Base-by-base conservation (phyloP, 2,797 vertebrate genomes). In the Typhlichthys subterraneus region DNA sequence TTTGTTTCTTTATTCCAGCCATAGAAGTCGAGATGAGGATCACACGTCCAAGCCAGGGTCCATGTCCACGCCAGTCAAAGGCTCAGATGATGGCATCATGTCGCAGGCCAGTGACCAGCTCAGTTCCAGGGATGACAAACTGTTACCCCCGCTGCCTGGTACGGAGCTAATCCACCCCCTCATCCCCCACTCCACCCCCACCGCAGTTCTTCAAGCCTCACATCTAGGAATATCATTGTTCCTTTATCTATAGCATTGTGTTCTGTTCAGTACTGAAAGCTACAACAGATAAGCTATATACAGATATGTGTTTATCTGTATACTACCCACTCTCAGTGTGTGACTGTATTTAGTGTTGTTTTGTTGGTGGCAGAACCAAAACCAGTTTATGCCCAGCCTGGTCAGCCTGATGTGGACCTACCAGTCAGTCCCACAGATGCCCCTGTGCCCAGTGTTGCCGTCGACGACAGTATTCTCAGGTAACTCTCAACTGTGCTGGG, bases 341-440 rank as follows among this genome's bases (percentile, higher is more conserved):
- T 68, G 13, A 53, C 33, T 12, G 0, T 72, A 10, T 65, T 71
- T 85, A 23, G 33, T 38, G 33, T 33, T 72, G 1, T 73, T 72
- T 85, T 29, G 5, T 48, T 63, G 72, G 51, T 69, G 59, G 5
- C 83, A 99, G 97, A 99, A 83, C 96, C 96, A 77, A 99, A 99
- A 83, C 97, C 97, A 59, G 96, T 99, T 29, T 99, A 98, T 83
- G 96, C 97, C 72, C 97, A 99, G 82, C 94, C 95, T 62, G 97
- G 97, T 46, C 97, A 99, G 72, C 97, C 97, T 57, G 97, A 99
- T 7, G 97, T 99, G 69, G 97, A 99, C 86, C 93, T 99, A 54
- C 97, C 97, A 3, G 97, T 99, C 69, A 99, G 97, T 82, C 97
- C 97, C 1, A 94, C 96, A 52, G 97, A 99, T 62, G 97, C 95